phyloP scores from a whole-genome alignment of 2,797 vertebrate species.

The Argya squamiceps region DNA sequence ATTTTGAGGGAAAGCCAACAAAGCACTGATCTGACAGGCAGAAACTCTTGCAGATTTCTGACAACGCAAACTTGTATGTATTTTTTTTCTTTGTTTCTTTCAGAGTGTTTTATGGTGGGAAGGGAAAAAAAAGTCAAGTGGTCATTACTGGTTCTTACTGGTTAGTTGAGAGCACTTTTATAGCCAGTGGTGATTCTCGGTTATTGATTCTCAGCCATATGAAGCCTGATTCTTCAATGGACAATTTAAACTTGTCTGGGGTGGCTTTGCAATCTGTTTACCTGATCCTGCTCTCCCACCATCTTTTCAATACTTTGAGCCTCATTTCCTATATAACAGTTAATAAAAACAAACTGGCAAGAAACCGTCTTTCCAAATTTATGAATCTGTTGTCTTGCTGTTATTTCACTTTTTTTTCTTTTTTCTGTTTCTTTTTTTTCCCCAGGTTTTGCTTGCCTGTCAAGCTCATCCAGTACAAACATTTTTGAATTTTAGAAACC shows the following conservation, averaged over 20 bases:
- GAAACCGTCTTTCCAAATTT: conserved; percentile 56
- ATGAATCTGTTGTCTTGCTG: conserved; percentile 63
- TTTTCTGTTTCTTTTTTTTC: background rate
- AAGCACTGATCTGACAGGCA: background rate
- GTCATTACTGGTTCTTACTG: background rate
- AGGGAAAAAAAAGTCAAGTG: background rate
- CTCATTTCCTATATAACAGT: conserved; percentile 77
- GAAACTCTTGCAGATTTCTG: background rate
- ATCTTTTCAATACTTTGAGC: conserved; percentile 69
- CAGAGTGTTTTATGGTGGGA: background rate
- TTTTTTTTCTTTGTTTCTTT: background rate
- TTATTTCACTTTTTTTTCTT: conserved; percentile 57
- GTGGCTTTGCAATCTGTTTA: conserved; percentile 61
- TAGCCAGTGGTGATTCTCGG: background rate
- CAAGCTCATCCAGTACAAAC: conserved; percentile 48
- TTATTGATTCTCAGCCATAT: conserved; percentile 23
- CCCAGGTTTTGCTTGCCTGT: conserved; percentile 46
- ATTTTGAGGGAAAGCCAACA: background rate
- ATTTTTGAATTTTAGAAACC: conserved; percentile 44
- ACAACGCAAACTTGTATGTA: background rate
- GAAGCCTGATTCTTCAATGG: conserved; percentile 43
- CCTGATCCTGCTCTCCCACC: conserved; percentile 51
- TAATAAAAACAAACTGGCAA: conserved; percentile 77
- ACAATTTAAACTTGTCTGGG: conserved; percentile 46
- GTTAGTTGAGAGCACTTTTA: background rate